Evolutionary conservation across 2,888 invertebrate genomes (phyloP), one percentile per base, ranked within the genome.

Genomic region (Amorpha juglandis): DNA sequence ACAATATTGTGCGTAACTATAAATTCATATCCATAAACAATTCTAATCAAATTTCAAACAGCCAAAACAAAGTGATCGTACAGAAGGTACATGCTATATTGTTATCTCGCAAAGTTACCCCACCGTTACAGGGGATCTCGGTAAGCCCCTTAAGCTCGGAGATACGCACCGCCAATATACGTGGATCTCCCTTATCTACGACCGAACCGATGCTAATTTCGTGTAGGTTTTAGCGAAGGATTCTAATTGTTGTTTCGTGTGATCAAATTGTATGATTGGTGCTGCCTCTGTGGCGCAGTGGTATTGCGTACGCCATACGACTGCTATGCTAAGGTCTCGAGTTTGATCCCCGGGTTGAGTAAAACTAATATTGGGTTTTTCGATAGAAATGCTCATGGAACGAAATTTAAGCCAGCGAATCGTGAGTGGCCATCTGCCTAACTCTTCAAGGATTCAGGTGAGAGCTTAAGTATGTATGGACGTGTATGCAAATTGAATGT

Each of bases 71-170:
- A 58, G 35, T 11, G 38, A 3, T 16, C 6, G 38, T 38, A 38
- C 55, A 55, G 55, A 55, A 35, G 38, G 58, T 42, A 58, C 38
- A 58, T 11, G 38, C 38, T 35, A 38, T 16, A 33, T 14, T 14
- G 58, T 62, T 62, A 63, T 70, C 67, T 62, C 62, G 19, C 52
- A 48, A 7, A 51, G 38, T 38, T 51, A 21, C 35, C 52, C 51
- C 52, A 64, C 66, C 67, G 70, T 68, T 72, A 47, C 70, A 63
- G 69, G 68, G 71, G 77, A 74, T 53, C 19, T 33, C 11, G 21
- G 14, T 80, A 80, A 83, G 80, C 82, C 72, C 74, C 76, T 76
- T 82, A 79, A 81, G 79, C 66, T 33, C 77, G 73, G 74, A 78
- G 76, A 77, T 78, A 76, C 73, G 72, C 71, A 70, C 73, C 71